Base-by-base conservation (phyloP, 2,888 invertebrate genomes). In the Aporophyla lueneburgensis region DNA sequence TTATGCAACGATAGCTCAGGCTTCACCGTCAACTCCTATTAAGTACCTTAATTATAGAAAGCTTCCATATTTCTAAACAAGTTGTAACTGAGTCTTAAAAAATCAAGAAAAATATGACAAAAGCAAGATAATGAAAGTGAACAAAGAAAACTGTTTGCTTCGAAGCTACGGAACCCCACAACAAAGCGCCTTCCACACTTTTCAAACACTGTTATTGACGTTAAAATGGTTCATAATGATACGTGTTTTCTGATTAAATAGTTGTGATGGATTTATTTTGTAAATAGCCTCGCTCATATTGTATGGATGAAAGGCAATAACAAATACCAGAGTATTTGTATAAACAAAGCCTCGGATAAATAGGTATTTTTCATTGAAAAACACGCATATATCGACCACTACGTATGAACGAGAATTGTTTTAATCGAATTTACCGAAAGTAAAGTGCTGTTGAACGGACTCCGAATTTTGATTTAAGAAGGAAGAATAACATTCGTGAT, bases 121-220 rank as follows among this genome's bases (percentile, higher is more conserved):
- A 19, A 43, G 27, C 56, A 51, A 72, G 49, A 81, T 51, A 58
- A 19, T 61, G 21, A 61, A 62, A n/a, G 24, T 40, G 51, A 58
- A 66, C 49, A 74, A 74, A 71, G 68, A 65, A 61, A 80, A 74
- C 24, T 53, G 54, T 80, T 74, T 58, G n/a, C 33, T 43, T 61
- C 33, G 16, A 74, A 58, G 27, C 40, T n/a, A 68, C 70, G 46
- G 53, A 61, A 76, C 61, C 33, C 43, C 16, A 27, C 58, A 62
- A 58, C 62, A 75, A 78, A 81, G 46, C 53, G 7, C 0, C 16
- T 62, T 56, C n/a, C 46, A 62, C 12, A 59, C 2, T 67, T 66
- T 71, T 71, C 19, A 74, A 79, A 76, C 73, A 65, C 65, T 53
- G 6, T 61, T 65, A 61, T 24, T 79, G 59, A 79, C 40, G 46